phyloP scores from a whole-genome alignment of 2,888 invertebrate genomes.

The Hydrotaea diabolus region DNA sequence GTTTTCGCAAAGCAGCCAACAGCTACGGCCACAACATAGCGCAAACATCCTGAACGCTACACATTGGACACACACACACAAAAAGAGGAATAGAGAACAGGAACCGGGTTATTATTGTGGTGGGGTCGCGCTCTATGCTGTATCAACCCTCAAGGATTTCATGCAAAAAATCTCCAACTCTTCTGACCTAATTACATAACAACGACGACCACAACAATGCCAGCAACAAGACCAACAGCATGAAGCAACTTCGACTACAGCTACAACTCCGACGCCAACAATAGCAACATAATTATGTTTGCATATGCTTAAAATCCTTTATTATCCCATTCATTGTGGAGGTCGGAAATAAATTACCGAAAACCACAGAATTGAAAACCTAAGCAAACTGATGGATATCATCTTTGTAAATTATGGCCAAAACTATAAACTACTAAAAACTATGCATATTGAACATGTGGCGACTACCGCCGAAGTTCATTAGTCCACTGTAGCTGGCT shows the following conservation, averaged over 20 bases:
- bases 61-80: neutral
- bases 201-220: neutral
- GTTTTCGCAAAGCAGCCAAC: neutral
- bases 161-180: conserved; percentile 59
- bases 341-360: conserved; percentile 43
- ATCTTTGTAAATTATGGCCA: conserved; percentile 35
- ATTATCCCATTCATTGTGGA: conserved; percentile 34
- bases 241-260: conserved; percentile 18
- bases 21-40: neutral
- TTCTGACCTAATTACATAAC: conserved; percentile 63
- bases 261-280: conserved; percentile 34
- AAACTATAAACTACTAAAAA: conserved; percentile 10
- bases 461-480: no score
- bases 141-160: conserved; percentile 58
- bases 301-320: neutral
- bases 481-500: no score
- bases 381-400: conserved; percentile 29
- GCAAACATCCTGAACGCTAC: neutral
- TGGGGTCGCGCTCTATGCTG: no score
- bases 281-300: conserved; percentile 31
- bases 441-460: neutral
- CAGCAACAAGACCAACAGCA: neutral
- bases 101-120: neutral
- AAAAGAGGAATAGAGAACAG: neutral
- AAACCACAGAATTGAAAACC: conserved; percentile 42